phyloP scores from a whole-genome alignment of 2,888 invertebrate species.

The Stratiomys singularior region DNA sequence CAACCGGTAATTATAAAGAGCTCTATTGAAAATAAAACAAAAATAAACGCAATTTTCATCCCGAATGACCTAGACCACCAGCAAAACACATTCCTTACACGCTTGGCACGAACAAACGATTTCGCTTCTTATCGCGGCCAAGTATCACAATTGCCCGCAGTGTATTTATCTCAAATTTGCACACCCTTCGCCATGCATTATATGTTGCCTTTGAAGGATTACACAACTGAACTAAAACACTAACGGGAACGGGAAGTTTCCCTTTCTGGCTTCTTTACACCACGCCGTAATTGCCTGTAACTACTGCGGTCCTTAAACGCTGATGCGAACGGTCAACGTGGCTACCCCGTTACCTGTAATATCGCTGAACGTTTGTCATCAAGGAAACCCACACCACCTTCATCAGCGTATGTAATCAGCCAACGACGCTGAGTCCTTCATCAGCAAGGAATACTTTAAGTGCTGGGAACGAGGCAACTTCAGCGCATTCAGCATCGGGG shows the following conservation, averaged over 20 bases:
- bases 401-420: constrained; percentile 22
- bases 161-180: constrained; percentile 52
- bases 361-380: constrained; percentile 44
- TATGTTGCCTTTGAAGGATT: constrained; percentile 24
- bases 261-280: constrained; percentile 35
- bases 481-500: neutral
- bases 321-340: constrained; percentile 42
- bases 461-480: neutral
- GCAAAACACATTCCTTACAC: constrained; percentile 7
- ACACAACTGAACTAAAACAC: constrained; percentile 1
- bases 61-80: constrained; percentile 31
- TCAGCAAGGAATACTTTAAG: neutral
- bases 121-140: constrained; percentile 33
- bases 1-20: constrained; percentile 45
- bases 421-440: neutral
- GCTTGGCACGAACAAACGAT: constrained; percentile 38
- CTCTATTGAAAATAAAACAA: constrained; percentile 44
- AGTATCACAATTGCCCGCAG: constrained; percentile 49
- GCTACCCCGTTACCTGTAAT: constrained; percentile 37
- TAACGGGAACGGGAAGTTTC: constrained; percentile 38
- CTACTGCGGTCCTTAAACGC: constrained; percentile 49
- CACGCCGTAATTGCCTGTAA: constrained; percentile 50
- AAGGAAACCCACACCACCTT: constrained; percentile 13
- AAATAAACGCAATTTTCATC: constrained; percentile 41
- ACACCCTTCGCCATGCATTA: constrained; percentile 45